Percentiles rank a stretch among this genome's conserved stretches.
phyloP scores from a whole-genome alignment of 2,888 invertebrate species.

The Catocala nupta region DNA sequence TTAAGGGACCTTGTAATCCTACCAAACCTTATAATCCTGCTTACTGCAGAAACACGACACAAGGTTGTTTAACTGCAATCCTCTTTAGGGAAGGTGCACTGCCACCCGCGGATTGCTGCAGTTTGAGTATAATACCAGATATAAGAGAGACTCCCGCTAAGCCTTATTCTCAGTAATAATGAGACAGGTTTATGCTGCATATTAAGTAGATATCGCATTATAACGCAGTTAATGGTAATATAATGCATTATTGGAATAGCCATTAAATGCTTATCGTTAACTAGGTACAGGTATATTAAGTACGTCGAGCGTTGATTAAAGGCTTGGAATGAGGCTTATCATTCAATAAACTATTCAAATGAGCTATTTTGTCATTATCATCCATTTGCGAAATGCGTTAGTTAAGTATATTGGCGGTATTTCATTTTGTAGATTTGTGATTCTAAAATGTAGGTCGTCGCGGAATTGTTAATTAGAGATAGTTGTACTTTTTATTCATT shows the following conservation, averaged over 20 bases:
- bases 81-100: no score
- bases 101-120: no score
- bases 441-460: not conserved
- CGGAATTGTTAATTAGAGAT: no score
- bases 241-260: slow-evolving; percentile 11
- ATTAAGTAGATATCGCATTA: not conserved
- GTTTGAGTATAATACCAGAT: no score
- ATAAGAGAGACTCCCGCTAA: not conserved
- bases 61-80: no score
- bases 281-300: slow-evolving; percentile 44
- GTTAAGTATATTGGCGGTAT: not conserved
- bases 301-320: slow-evolving; percentile 41
- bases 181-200: not conserved
- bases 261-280: slow-evolving; percentile 37
- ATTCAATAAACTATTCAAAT: slow-evolving; percentile 23
- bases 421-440: not conserved
- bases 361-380: slow-evolving; percentile 21
- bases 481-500: no score
- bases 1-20: no score
- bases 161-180: not conserved
- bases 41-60: no score
- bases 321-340: slow-evolving; percentile 25
- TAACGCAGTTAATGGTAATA: not conserved
- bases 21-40: no score
- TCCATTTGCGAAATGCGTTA: slow-evolving; percentile 14